Percentiles rank a stretch among this genome's conserved stretches.
Conservation (phyloP, 2,113 vertebrate species). For the Aleadryas rufinucha region DNA sequence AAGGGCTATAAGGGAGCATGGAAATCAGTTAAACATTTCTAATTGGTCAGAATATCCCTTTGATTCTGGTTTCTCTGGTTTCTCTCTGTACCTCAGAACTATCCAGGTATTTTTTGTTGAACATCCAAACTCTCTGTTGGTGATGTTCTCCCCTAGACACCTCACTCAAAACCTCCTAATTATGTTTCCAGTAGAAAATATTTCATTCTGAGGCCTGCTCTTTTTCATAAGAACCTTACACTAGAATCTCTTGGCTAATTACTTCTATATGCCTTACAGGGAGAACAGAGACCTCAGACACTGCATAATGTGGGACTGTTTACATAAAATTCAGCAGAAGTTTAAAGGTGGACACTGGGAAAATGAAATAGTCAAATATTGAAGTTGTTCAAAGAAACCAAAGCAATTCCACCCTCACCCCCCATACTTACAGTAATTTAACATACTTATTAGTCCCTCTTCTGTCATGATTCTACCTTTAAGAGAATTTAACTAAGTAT, state of each 20-base stretch:
- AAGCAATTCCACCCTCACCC: not conserved
- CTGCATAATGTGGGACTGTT: not conserved
- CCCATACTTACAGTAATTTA: not conserved
- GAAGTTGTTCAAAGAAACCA: not conserved
- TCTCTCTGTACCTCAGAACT: not conserved
- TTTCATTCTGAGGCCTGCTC: not conserved
- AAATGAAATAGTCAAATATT: not conserved
- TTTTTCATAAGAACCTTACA: not conserved
- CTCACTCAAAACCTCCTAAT: not conserved
- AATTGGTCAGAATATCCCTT: not conserved
- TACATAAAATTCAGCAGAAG: not conserved
- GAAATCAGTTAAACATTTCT: not conserved
- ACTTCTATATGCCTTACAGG: not conserved
- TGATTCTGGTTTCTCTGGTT: not conserved
- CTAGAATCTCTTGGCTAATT: not conserved
- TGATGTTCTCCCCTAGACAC: not conserved
- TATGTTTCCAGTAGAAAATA: not conserved
- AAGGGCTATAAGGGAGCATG: not conserved
- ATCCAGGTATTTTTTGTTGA: not conserved
- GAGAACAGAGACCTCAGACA: not conserved
- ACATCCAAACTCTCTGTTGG: not conserved
- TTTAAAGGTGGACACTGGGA: not conserved
- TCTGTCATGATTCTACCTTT: not conserved
- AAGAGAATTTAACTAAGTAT: conserved; percentile 26
- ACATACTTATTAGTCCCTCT: not conserved